These are phyloP conservation scores for Drosophila parthenogenetica DNA, from an alignment of 2,888 invertebrate species.

Conservation along the genomic window DNA sequence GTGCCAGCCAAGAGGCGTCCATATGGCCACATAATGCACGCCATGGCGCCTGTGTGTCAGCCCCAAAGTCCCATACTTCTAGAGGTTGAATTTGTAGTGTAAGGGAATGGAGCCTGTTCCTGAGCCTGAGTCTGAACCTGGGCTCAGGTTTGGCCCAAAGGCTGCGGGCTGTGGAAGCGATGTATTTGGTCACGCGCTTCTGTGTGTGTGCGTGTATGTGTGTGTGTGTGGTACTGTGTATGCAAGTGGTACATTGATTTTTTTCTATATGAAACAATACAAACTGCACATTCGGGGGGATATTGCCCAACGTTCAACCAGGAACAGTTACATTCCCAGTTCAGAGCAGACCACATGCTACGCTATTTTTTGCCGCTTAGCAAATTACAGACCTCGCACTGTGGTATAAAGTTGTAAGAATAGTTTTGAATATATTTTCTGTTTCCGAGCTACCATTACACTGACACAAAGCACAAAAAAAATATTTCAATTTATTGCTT, in stretches of 20 bases:
- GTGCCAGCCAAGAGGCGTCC: slow-evolving; percentile 52
- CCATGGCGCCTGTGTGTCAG: slow-evolving; percentile 54
- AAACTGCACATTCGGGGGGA: slow-evolving; percentile 5
- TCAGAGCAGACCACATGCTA: slow-evolving; percentile 64
- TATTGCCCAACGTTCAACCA: slow-evolving; percentile 10
- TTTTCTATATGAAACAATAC: slow-evolving; percentile 42
- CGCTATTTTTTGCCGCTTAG: slow-evolving; percentile 57
- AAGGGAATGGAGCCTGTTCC: too few relatives aligned
- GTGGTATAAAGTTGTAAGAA: slow-evolving; percentile 17
- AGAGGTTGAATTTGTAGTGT: background rate
- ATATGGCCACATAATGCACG: slow-evolving; percentile 74
- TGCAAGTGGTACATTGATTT: slow-evolving; percentile 67
- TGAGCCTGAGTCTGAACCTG: background rate
- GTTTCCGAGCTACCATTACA: background rate
- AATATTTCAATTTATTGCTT: background rate
- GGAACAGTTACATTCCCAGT: slow-evolving; percentile 17
- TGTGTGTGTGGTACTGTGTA: slow-evolving; percentile 35
- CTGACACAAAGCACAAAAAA: too few relatives aligned
- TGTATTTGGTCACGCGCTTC: slow-evolving; percentile 47
- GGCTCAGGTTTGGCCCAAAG: slow-evolving; percentile 21
- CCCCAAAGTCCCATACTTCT: background rate
- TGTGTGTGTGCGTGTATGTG: slow-evolving; percentile 12
- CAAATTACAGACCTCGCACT: slow-evolving; percentile 56
- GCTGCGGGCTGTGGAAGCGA: slow-evolving; percentile 33
- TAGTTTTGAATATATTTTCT: background rate